A percentile compares a stretch with the other conserved stretches of the same genome.
These are phyloP conservation scores for Campoletis raptor DNA, from an alignment of 2,888 invertebrate species.

Conservation along the genomic window DNA sequence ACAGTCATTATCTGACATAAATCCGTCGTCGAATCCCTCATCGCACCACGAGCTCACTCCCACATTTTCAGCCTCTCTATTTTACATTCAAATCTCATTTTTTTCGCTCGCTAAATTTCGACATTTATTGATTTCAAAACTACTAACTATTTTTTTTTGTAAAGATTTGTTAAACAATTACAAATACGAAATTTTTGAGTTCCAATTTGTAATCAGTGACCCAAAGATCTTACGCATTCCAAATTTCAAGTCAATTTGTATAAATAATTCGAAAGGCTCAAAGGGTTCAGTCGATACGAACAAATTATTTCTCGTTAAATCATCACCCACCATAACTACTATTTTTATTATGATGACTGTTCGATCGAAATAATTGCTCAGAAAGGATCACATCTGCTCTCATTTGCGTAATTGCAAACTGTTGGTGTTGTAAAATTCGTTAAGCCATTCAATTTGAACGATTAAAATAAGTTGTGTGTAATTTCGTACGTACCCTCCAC, in stretches of 20 bases:
- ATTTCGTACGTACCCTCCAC: constrained; percentile 20
- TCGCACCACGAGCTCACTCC: constrained; percentile 58
- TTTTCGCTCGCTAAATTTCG: background rate
- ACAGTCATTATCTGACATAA: constrained; percentile 71
- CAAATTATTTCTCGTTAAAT: background rate
- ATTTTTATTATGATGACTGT: background rate
- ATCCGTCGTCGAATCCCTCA: constrained; percentile 70
- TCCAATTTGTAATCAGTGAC: too few relatives aligned
- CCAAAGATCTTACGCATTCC: too few relatives aligned
- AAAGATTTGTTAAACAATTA: background rate
- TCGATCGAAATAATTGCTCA: background rate
- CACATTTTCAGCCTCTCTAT: constrained; percentile 7
- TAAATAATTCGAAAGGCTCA: background rate
- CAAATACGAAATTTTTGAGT: background rate
- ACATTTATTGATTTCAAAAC: background rate
- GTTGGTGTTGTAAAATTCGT: background rate
- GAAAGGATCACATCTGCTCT: background rate
- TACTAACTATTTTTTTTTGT: background rate
- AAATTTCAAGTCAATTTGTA: too few relatives aligned
- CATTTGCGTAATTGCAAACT: background rate
- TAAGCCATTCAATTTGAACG: constrained; percentile 34
- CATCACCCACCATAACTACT: background rate
- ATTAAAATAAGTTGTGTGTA: constrained; percentile 34
- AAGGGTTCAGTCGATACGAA: background rate
- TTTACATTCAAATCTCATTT: constrained; percentile 2